A percentile compares a stretch with the other conserved stretches of the same genome.
Evolutionary conservation across 2,888 invertebrate genomes (phyloP).

Genomic region (Empis livida): DNA sequence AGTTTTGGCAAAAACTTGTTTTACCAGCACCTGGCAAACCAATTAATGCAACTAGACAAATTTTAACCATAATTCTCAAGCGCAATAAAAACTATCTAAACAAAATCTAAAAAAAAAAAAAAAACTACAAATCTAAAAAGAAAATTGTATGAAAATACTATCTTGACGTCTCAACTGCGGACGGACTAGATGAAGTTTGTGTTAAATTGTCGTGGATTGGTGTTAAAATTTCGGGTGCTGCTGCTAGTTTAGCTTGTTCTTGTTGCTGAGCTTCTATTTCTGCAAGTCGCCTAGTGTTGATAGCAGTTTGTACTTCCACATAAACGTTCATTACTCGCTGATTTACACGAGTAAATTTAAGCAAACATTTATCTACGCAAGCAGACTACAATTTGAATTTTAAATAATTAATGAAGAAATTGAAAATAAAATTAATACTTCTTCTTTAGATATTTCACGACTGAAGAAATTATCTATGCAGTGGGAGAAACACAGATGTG

Average conservation of each 20-base stretch:
- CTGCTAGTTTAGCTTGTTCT: slow-evolving; percentile 15
- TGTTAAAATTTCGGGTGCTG: slow-evolving; percentile 6
- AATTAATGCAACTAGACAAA: slow-evolving; percentile 25
- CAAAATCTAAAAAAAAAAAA: not conserved
- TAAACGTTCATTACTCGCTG: slow-evolving; percentile 33
- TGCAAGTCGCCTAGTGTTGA: slow-evolving; percentile 27
- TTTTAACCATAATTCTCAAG: slow-evolving; percentile 19
- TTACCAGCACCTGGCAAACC: slow-evolving; percentile 31
- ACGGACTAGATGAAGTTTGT: not conserved
- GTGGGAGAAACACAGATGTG: slow-evolving; percentile 31
- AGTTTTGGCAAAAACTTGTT: slow-evolving; percentile 21
- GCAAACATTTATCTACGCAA: slow-evolving; percentile 31
- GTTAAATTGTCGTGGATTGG: slow-evolving; percentile 1
- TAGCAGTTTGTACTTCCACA: slow-evolving; percentile 32
- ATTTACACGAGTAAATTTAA: slow-evolving; percentile 34
- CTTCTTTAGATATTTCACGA: slow-evolving; percentile 8
- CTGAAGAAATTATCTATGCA: slow-evolving; percentile 32
- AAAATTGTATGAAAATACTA: not conserved
- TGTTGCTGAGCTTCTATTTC: slow-evolving; percentile 25
- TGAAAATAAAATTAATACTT: slow-evolving; percentile 8
- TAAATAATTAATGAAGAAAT: not conserved
- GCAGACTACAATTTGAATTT: slow-evolving; percentile 15
- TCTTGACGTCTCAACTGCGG: slow-evolving; percentile 4
- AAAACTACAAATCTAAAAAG: not conserved
- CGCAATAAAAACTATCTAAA: not conserved